Evolutionary conservation across 2,888 invertebrate genomes (phyloP).

Genomic region (Neoscelio sp.): DNA sequence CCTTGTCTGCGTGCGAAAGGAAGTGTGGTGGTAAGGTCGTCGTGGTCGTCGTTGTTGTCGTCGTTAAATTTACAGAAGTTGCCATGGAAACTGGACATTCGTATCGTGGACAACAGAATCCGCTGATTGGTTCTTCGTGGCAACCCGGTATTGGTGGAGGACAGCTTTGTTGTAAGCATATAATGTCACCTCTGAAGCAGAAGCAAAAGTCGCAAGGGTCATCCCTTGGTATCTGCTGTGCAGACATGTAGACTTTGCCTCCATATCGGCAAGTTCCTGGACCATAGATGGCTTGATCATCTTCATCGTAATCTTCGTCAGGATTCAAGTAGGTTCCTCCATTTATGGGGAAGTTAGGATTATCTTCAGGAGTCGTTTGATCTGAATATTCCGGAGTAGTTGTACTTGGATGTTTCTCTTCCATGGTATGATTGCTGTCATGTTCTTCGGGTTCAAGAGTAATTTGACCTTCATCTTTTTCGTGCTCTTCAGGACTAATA

Average conservation of each 20-base stretch:
- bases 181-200: constrained; percentile 98
- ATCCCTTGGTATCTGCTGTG: constrained; percentile 96
- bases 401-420: constrained; percentile 56
- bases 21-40: constrained; percentile 94
- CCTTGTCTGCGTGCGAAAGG: constrained; percentile 91
- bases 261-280: constrained; percentile 96
- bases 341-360: constrained; percentile 78
- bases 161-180: constrained; percentile 97
- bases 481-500: constrained; percentile 62
- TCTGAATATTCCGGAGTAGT: constrained; percentile 75
- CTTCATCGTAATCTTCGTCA: constrained; percentile 89
- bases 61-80: constrained; percentile 91
- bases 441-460: constrained; percentile 71
- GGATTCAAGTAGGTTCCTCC: constrained; percentile 83
- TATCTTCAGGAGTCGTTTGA: constrained; percentile 74
- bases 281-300: constrained; percentile 91
- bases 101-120: constrained; percentile 97
- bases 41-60: constrained; percentile 94
- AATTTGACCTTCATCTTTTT: constrained; percentile 70
- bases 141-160: constrained; percentile 97
- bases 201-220: constrained; percentile 98
- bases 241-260: constrained; percentile 96
- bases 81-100: constrained; percentile 97
- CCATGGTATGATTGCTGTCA: constrained; percentile 69
- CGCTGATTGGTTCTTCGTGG: constrained; percentile 95